Conservation (phyloP, 2,888 invertebrate species). For the Cryptus viduatorius region DNA sequence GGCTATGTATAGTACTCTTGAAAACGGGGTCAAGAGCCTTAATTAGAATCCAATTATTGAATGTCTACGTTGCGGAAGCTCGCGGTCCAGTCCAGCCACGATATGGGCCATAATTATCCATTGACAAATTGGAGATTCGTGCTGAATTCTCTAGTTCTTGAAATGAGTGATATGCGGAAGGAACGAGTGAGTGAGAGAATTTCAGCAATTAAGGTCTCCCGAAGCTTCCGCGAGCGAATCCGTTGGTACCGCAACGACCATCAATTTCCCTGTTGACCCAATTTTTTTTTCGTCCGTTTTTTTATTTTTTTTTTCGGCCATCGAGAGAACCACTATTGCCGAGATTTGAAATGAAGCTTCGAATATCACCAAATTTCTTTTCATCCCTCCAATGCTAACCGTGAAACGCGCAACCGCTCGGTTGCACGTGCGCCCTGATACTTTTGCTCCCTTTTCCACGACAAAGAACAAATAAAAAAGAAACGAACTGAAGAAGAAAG, state of each 20-base stretch:
- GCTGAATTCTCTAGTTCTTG: constrained; percentile 25
- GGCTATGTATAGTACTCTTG: constrained; percentile 29
- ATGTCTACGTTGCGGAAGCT: constrained; percentile 69
- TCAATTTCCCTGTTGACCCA: background rate
- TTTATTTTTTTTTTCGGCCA: background rate
- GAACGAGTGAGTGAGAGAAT: constrained; percentile 39
- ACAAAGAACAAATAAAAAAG: constrained; percentile 28
- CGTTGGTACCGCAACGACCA: constrained; percentile 19
- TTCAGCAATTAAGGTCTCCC: constrained; percentile 61
- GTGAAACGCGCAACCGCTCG: background rate
- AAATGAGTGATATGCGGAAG: constrained; percentile 36
- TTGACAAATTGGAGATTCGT: constrained; percentile 69
- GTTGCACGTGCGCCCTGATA: constrained; percentile 47
- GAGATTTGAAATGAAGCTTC: constrained; percentile 6
- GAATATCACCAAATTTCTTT: constrained; percentile 26
- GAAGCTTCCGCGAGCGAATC: constrained; percentile 33
- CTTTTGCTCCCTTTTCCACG: constrained; percentile 15
- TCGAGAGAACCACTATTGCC: background rate
- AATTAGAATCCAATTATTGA: constrained; percentile 81
- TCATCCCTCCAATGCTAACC: constrained; percentile 15
- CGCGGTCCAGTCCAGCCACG: constrained; percentile 35
- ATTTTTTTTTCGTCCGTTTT: background rate
- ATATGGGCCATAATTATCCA: constrained; percentile 70
- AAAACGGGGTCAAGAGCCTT: constrained; percentile 79
- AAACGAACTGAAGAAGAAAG: constrained; percentile 30